Evolutionary conservation across 2,888 invertebrate species (phyloP).

Genomic region (Agrilus mali): DNA sequence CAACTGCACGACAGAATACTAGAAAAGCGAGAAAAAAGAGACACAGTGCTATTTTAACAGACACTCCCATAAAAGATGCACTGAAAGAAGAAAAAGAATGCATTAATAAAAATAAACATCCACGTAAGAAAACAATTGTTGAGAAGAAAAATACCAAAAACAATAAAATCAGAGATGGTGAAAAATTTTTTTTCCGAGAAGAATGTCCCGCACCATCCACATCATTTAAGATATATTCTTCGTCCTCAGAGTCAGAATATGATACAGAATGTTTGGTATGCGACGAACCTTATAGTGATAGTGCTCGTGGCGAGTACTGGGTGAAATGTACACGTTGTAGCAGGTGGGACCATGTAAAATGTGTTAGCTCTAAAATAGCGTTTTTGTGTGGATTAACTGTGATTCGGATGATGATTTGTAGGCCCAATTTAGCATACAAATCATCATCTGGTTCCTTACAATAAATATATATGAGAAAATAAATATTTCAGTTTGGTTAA

Average conservation of each 20-base stretch:
- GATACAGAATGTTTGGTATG: not conserved
- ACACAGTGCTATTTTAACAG: constrained; percentile 1
- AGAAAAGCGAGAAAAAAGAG: constrained; percentile 3
- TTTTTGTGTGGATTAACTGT: not conserved
- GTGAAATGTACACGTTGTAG: not conserved
- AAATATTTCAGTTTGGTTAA: no score
- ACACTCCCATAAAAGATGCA: not conserved
- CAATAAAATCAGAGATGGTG: no score
- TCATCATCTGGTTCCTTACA: no score
- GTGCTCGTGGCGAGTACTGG: not conserved
- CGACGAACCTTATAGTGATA: not conserved
- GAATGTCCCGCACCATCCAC: not conserved
- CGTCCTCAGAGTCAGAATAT: not conserved
- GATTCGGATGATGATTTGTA: not conserved
- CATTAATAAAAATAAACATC: no score
- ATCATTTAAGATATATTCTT: not conserved
- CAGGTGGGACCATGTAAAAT: not conserved
- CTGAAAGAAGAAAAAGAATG: constrained; percentile 1
- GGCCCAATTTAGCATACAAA: no score
- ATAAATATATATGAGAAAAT: no score
- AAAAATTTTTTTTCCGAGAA: no score
- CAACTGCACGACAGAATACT: no score
- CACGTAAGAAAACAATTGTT: no score
- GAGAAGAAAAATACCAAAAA: no score
- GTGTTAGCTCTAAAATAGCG: not conserved